Evolutionary conservation across 2,888 invertebrate genomes (phyloP), one percentile per base, ranked within the genome.

Genomic region (Drosophila nigritarsus): DNA sequence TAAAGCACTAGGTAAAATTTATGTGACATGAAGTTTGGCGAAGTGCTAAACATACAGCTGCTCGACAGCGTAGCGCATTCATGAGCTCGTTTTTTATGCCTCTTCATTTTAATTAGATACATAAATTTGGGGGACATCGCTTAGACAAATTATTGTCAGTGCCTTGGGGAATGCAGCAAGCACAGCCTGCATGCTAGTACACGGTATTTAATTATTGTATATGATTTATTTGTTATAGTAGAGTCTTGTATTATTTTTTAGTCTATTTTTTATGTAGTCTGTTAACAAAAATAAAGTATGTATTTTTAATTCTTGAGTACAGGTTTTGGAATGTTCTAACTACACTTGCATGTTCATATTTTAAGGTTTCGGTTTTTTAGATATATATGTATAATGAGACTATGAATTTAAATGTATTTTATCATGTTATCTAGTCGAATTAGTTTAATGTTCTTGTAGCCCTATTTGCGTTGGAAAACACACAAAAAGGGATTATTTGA

Each of bases 31-130:
- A 81, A 73, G 75, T 83, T 79, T 79, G 75, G 54, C 81, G 79
- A 76, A 79, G 72, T 82, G 79, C 87, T 85, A 75, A 84, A 73
- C 74, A 82, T 74, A 83, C 70, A 83, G 56, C 65, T 78, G 56
- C 38, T 61, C 32, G 50, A 50, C 48, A 60, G 58, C 42, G 40
- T 51, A 61, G 67, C 71, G 64, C 65, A 71, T 82, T 85, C 69
- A 75, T 73, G 66, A 69, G 69, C 58, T 61, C 65, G 63, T 72
- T 76, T 70, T 79, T 79, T 76, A 76, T 72, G 71, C 67, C 54
- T 45, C 60, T 63, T 49, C 75, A 77, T 79, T 87, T 87, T 87
- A 87, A 85, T 85, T 85, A 83, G 83, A 84, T 77, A 86, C 84
- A 85, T 82, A 74, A 67, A 85, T 75, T 78, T 67, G 34, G 42